Conservation (phyloP, 2,888 invertebrate species). For the Orthosia gracilis region DNA sequence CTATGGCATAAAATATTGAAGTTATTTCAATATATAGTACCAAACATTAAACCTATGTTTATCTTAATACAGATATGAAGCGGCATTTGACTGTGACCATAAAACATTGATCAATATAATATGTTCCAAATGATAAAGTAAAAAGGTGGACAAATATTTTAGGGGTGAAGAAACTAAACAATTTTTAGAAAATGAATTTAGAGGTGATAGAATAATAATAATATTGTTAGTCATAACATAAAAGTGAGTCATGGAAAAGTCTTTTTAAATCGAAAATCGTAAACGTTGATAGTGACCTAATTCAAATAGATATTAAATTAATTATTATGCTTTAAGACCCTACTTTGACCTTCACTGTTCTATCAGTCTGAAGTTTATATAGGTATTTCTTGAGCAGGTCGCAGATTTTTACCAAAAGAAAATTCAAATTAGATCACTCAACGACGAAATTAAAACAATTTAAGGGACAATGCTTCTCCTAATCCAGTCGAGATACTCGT, state of each 20-base stretch:
- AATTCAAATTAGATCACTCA: constrained; percentile 41
- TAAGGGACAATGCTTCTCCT: constrained; percentile 60
- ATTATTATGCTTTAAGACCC: not conserved
- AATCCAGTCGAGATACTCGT: constrained; percentile 92
- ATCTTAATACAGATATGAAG: constrained; percentile 29
- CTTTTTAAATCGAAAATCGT: constrained; percentile 5
- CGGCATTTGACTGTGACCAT: constrained; percentile 5
- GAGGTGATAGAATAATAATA: too few relatives aligned
- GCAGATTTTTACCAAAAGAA: not conserved
- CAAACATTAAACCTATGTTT: constrained; percentile 27
- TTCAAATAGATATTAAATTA: constrained; percentile 9
- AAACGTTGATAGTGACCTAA: constrained; percentile 35
- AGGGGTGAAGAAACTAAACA: not conserved
- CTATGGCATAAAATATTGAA: constrained; percentile 23
- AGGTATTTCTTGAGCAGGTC: constrained; percentile 1
- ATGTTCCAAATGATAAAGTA: not conserved
- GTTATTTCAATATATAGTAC: constrained; percentile 10
- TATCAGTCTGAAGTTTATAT: not conserved
- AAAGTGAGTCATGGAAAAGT: constrained; percentile 40
- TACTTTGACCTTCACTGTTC: not conserved
- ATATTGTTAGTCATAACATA: not conserved
- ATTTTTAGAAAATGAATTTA: not conserved
- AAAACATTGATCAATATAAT: constrained; percentile 28
- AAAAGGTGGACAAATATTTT: not conserved
- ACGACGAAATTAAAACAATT: constrained; percentile 2